Base-by-base conservation (phyloP, 2,113 vertebrate genomes). In the Pseudopipra pipra region DNA sequence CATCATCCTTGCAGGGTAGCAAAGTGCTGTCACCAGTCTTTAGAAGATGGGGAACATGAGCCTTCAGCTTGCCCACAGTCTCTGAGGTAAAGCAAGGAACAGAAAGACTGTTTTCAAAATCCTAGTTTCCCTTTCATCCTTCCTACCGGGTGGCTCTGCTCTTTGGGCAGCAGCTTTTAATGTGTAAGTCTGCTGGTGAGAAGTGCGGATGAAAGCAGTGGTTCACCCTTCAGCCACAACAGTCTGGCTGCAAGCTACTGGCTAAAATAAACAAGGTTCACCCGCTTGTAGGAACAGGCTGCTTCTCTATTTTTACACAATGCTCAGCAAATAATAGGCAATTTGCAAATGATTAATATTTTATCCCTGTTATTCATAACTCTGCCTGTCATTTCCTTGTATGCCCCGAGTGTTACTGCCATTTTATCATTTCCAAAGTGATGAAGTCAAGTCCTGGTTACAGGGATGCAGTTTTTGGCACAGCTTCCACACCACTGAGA, bases 41-140 rank as follows among this genome's bases (percentile, higher is more conserved):
- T 86, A 72, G 78, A 87, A 89, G 61, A 43, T 14, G 52, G 39
- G 65, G 73, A 94, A 71, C 52, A 65, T 15, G 56, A 96, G 73
- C 46, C 76, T 85, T 94, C 54, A 77, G 49, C 74, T 94, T 85
- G 68, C 37, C 49, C 47, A 54, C 58, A 52, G 41, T 62, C 49
- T 83, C 85, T 72, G 56, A 89, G 67, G 66, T 30, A 70, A 95
- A 68, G 65, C 44, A 79, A 47, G 73, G 90, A 94, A 87, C 11
- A 93, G 75, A 93, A 94, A 74, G 80, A 59, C 55, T 1, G 0
- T 87, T 82, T 88, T 75, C 76, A 78, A 49, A 92, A 78, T 83
- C 79, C 66, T 71, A 15, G 16, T 77, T 95, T 92, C 43, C 47
- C 76, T 95, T 96, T 92, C 65, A 84, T 81, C 80, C 55, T 78